Evolutionary conservation across 2,113 vertebrate species (phyloP).

Genomic region (Candoia aspera): DNA sequence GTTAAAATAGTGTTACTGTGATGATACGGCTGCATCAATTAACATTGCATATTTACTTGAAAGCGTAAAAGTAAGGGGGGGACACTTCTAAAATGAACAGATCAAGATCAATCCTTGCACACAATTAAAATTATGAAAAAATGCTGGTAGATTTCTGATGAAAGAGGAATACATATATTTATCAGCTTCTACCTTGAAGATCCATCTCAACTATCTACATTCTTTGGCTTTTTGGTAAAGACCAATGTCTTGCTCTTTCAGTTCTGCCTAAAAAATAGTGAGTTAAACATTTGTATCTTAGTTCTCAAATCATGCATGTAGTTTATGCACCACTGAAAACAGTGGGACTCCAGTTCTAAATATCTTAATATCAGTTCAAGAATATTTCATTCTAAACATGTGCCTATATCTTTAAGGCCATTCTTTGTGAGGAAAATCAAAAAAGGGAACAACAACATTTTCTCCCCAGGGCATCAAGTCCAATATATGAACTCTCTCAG

Average conservation of each 20-base stretch:
- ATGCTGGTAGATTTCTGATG: not conserved
- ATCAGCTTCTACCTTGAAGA: slow-evolving; percentile 8
- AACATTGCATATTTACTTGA: slow-evolving; percentile 1
- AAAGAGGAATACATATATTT: not conserved
- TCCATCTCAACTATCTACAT: not conserved
- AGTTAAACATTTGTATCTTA: not conserved
- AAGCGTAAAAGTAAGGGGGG: not conserved
- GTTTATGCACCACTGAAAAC: not conserved
- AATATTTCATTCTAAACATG: not conserved
- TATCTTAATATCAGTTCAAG: not conserved
- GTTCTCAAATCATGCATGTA: not conserved
- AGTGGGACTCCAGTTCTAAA: not conserved
- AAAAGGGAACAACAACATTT: not conserved
- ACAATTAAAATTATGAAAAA: not conserved
- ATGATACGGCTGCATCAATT: not conserved
- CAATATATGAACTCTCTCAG: not conserved
- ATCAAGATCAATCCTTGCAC: not conserved
- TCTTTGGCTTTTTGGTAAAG: not conserved
- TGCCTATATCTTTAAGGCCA: not conserved
- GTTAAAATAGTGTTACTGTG: not conserved
- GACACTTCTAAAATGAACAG: not conserved
- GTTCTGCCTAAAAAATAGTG: not conserved
- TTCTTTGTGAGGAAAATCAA: not conserved
- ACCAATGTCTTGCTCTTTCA: not conserved
- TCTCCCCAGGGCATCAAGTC: not conserved